Conservation (phyloP, 1,140 invertebrate species). For the Meloidogyne floridensis region DNA sequence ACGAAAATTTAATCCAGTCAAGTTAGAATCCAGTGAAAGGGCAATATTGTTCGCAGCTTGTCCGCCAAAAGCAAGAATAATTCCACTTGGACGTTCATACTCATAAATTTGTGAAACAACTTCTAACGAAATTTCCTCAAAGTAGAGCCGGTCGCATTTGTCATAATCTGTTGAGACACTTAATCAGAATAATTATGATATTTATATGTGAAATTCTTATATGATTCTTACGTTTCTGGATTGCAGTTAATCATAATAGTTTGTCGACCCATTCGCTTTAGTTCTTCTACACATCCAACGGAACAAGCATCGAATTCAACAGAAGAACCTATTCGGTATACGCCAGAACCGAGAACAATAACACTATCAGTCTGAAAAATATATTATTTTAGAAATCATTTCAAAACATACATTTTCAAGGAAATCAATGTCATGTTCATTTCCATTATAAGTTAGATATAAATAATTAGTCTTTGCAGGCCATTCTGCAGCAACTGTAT, state of each 20-base stretch:
- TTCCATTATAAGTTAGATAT: constrained; percentile 92
- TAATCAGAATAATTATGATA: neutral
- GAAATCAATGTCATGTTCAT: constrained; percentile 78
- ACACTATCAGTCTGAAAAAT: constrained; percentile 49
- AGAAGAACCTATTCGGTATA: constrained; percentile 96
- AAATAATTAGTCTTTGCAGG: constrained; percentile 96
- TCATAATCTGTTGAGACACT: constrained; percentile 96
- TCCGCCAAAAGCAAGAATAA: constrained; percentile 96
- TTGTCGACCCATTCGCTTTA: constrained; percentile 74
- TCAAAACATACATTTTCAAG: neutral
- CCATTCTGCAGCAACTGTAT: constrained; percentile 99
- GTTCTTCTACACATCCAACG: constrained; percentile 88
- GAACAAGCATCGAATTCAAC: constrained; percentile 99
- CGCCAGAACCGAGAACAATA: constrained; percentile 82
- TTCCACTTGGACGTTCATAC: constrained; percentile 85
- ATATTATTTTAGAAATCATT: neutral
- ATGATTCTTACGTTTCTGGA: constrained; percentile 81
- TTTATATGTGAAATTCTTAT: no score
- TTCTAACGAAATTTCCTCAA: constrained; percentile 99
- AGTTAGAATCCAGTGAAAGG: constrained; percentile 82
- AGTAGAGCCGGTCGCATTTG: constrained; percentile 96
- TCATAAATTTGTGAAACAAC: constrained; percentile 97
- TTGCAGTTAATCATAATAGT: constrained; percentile 99
- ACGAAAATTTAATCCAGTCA: constrained; percentile 51
- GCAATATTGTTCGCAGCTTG: constrained; percentile 99